A percentile compares a stretch with the other conserved stretches of the same genome.
phyloP scores from a whole-genome alignment of 2,888 invertebrate genomes.

The Protophormia terraenovae region DNA sequence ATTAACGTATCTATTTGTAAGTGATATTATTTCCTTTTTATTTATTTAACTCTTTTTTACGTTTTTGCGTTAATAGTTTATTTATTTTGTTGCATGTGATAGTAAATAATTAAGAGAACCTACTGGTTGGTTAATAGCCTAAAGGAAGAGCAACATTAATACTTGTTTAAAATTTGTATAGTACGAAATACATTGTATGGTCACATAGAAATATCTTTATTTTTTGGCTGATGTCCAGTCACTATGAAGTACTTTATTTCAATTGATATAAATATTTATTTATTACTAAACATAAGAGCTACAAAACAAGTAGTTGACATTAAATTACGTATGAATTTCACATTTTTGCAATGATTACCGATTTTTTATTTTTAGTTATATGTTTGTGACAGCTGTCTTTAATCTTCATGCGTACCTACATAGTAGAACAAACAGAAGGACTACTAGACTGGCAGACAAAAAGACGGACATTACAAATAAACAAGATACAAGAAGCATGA shows the following conservation, averaged over 20 bases:
- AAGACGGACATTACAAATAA: conserved; percentile 13
- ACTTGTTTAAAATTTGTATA: too few relatives aligned
- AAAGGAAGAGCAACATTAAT: conserved; percentile 12
- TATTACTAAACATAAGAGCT: too few relatives aligned
- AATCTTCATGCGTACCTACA: conserved; percentile 20
- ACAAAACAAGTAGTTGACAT: neutral
- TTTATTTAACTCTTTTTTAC: neutral
- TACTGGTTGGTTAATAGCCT: conserved; percentile 40
- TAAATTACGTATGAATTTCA: neutral
- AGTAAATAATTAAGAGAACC: conserved; percentile 31
- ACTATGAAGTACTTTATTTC: too few relatives aligned
- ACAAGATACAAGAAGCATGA: conserved; percentile 55
- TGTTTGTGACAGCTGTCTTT: conserved; percentile 60
- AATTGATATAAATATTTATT: too few relatives aligned
- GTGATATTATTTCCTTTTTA: conserved; percentile 3
- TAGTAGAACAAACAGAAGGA: conserved; percentile 5
- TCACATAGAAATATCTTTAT: too few relatives aligned
- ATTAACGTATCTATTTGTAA: conserved; percentile 60
- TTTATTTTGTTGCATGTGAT: conserved; percentile 54
- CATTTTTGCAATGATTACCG: conserved; percentile 36
- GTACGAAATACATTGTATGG: too few relatives aligned
- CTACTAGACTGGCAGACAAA: conserved; percentile 18
- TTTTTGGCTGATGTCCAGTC: too few relatives aligned
- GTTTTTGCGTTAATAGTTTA: conserved; percentile 26
- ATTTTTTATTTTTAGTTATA: neutral